Evolutionary conservation across 1,140 invertebrate species (phyloP), one percentile per base, ranked within the genome.

Genomic region (Eriocheir sinensis): DNA sequence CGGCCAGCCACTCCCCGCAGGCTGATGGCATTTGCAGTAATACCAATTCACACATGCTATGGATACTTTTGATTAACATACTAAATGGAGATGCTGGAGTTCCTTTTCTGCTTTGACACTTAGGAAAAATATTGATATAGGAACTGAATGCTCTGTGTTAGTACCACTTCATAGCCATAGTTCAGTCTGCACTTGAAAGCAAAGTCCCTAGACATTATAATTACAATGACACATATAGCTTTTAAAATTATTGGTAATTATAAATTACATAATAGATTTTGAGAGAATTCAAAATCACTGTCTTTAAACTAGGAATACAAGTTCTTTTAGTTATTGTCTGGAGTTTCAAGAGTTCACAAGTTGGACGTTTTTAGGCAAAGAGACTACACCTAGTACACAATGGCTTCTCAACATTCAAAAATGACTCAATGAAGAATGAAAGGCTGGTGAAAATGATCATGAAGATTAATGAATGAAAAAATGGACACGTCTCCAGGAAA

Each of bases 261-360:
- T 86, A 93, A 93, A 93, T 48, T 48, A 85, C 81, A 93, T 93
- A 86, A 86, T 53, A 40, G 93, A 94, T 90, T 89, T 94, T 94
- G 93, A 94, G 34, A 94, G 44, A 94, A 94, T 94, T 94, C 93
- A 94, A 94, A 94, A 94, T 94, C 93, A 81, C 86, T 81, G 93
- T 89, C 92, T 88, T 88, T 79, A 93, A 92, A 88, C 48, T 83
- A 85, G 81, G 91, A 93, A 93, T 89, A 80, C n/a, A 86, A 79
- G 32, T 93, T 40, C 30, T 92, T 40, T 34, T 60, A 32, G 86
- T 94, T 81, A 94, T 81, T 94, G 86, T 94, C 93, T 89, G 60
- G 32, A 79, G 53, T 72, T 94, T 40, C 93, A 90, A 48, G 36
- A 94, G 36, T 80, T 93, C 89, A 89, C 79, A 93, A 93, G 81